Base-by-base conservation (phyloP, 2,113 vertebrate species). In the Lophius piscatorius region DNA sequence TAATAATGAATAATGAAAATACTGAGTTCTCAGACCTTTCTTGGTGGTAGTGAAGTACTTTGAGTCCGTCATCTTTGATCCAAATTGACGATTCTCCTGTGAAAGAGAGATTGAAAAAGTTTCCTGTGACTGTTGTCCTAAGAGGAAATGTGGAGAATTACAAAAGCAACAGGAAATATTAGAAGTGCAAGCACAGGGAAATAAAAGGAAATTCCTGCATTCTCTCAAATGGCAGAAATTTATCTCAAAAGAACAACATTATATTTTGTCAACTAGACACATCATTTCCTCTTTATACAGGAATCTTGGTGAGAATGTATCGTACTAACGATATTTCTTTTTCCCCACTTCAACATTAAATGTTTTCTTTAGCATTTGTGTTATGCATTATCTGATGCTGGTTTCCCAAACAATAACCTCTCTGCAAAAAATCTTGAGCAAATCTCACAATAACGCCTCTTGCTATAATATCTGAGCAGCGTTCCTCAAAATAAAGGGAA, bases 21-120 rank as follows among this genome's bases (percentile, higher is more conserved):
- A 23, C 2, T 10, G 9, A 47, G 17, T 9, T 16, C 17, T 48
- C 76, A 84, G 74, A 99, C 97, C 97, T 98, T 99, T 99, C 86
- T 99, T 99, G 18, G 96, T 99, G 23, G 97, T 99, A 76, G 97
- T 99, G 90, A 99, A 99, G 76, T 99, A 99, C 86, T 99, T 99
- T 1, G 97, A 98, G 92, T 99, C 97, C 0, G 96, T 95, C 97
- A 99, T 99, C 81, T 95, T 95, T 91, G 93, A 90, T 88, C 90
- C 87, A 82, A 90, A 88, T 65, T 89, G 88, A 88, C 88, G 81
- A 77, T 89, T 90, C 74, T 92, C 90, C 92, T 93, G 77, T 35
- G 82, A 67, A 73, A 31, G 5, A 65, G 36, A 71, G 23, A n/a
- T 21, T 21, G 12, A 69, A 17, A 65, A 6, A 48, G 20, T 54